Evolutionary conservation across 2,888 invertebrate species (phyloP).

Genomic region (Hybos culiciformis): DNA sequence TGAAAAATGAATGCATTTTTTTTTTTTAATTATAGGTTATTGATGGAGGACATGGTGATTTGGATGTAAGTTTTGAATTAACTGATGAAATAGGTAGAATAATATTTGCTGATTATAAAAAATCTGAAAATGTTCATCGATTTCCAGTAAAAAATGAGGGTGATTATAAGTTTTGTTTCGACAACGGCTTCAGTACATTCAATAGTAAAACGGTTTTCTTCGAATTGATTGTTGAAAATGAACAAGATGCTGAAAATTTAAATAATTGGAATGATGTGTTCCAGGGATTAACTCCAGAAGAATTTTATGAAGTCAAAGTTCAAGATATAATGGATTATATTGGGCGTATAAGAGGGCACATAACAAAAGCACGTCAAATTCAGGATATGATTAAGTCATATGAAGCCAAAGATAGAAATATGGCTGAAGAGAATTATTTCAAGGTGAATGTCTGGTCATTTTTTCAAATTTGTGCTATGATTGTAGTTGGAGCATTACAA

Average conservation of each 20-base stretch:
- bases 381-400: conserved; percentile 58
- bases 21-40: conserved; percentile 43
- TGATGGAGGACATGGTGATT: conserved; percentile 67
- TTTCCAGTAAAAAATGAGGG: conserved; percentile 47
- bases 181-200: conserved; percentile 72
- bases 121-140: conserved; percentile 54
- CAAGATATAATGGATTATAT: conserved; percentile 52
- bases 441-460: conserved; percentile 69
- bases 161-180: conserved; percentile 75
- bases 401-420: conserved; percentile 69
- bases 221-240: conserved; percentile 54
- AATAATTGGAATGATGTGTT: conserved; percentile 27
- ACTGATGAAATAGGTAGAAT: conserved; percentile 51
- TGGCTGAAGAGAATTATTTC: conserved; percentile 67
- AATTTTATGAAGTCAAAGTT: conserved; percentile 45
- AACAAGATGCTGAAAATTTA: conserved; percentile 41
- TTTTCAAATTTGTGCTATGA: conserved; percentile 58
- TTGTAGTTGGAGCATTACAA: conserved; percentile 57
- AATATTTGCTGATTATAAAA: conserved; percentile 54
- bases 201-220: conserved; percentile 74
- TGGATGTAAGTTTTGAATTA: conserved; percentile 65
- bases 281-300: conserved; percentile 37
- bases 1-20: not conserved
- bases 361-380: conserved; percentile 47
- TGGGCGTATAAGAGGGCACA: conserved; percentile 44